These are phyloP conservation scores for Vultur gryphus DNA, from an alignment of 2,797 vertebrate genomes.

Conservation along the genomic window DNA sequence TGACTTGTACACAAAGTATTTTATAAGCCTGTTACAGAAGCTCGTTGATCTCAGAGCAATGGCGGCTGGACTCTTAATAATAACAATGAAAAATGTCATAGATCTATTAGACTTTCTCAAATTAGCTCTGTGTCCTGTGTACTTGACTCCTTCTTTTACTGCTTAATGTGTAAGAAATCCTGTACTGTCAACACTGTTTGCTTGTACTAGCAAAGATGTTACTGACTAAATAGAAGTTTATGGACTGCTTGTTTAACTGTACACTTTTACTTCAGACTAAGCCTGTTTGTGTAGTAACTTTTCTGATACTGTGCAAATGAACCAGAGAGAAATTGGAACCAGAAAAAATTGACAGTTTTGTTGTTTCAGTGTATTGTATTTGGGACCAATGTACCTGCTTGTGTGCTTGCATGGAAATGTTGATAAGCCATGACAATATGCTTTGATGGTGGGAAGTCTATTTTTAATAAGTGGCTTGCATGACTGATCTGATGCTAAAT, in stretches of 20 bases:
- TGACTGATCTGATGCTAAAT: conserved; percentile 64
- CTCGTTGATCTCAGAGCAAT: background rate
- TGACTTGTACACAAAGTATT: background rate
- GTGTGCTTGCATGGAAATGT: background rate
- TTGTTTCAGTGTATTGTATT: background rate
- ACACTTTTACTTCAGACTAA: background rate
- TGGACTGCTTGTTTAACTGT: background rate
- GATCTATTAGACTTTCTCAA: background rate
- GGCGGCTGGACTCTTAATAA: background rate
- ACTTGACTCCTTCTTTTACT: background rate
- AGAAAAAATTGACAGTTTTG: background rate
- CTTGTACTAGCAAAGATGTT: background rate
- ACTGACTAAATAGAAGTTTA: background rate
- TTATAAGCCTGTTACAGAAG: background rate
- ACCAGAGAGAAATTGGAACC: background rate
- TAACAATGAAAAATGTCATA: background rate
- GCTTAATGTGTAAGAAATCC: background rate
- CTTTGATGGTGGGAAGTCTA: conserved; percentile 16
- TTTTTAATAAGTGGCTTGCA: conserved; percentile 53
- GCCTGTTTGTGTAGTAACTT: background rate
- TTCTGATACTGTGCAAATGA: background rate
- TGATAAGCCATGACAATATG: conserved; percentile 8
- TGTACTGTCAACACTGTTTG: background rate
- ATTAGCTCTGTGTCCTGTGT: background rate
- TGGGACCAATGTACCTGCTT: background rate